These are phyloP conservation scores for Coracopsis vasa DNA, from an alignment of 2,113 vertebrate genomes.

Conservation along the genomic window DNA sequence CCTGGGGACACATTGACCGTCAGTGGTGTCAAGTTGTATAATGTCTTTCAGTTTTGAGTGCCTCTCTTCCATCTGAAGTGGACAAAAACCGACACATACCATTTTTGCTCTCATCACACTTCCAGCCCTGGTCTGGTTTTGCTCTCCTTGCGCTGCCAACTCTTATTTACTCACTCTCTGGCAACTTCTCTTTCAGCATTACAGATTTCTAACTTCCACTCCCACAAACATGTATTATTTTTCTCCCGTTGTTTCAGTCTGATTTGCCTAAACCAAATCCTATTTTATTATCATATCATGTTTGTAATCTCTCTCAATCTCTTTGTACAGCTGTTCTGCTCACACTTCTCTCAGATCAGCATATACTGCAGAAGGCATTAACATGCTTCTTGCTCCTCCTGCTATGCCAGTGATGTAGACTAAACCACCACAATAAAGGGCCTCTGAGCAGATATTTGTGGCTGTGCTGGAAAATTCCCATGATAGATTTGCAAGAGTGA, in stretches of 20 bases:
- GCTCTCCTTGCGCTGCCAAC: background rate
- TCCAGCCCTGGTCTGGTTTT: background rate
- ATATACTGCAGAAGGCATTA: background rate
- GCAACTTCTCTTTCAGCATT: background rate
- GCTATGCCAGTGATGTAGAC: background rate
- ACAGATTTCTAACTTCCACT: background rate
- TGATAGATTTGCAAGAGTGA: background rate
- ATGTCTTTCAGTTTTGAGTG: background rate
- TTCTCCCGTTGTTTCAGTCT: background rate
- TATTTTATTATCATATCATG: background rate
- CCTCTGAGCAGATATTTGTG: background rate
- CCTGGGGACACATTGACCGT: background rate
- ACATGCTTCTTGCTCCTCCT: background rate
- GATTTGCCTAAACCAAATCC: background rate
- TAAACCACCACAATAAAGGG: background rate
- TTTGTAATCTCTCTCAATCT: background rate
- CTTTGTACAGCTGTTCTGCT: background rate
- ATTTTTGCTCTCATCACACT: background rate
- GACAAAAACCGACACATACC: background rate
- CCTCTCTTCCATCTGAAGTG: background rate
- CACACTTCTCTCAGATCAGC: background rate
- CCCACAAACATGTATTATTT: background rate
- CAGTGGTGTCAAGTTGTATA: background rate
- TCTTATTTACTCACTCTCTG: background rate
- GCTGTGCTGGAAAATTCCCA: slow-evolving; percentile 12